Conservation (phyloP, 2,888 invertebrate species). For the Ectobius pallidus region DNA sequence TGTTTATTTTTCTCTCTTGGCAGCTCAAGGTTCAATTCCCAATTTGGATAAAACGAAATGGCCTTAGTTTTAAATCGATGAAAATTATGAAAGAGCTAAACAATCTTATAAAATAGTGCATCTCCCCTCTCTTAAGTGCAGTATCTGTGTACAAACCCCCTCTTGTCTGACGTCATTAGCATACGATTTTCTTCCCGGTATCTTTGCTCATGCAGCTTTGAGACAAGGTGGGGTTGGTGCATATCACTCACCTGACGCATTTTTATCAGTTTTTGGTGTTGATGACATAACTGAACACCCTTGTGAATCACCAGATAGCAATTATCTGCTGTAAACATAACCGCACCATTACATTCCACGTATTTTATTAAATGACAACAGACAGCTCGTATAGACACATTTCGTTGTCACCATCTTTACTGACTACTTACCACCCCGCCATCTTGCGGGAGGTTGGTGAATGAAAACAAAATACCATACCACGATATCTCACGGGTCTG, state of each 20-base stretch:
- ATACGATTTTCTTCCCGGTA: too few species aligned
- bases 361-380: constrained; percentile 40
- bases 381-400: constrained; percentile 16
- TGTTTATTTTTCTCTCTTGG: too few species aligned
- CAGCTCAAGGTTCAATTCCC: too few species aligned
- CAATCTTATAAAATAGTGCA: too few species aligned
- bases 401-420: constrained; percentile 40
- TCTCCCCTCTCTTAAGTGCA: too few species aligned
- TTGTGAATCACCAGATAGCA: constrained; percentile 47
- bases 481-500: neutral
- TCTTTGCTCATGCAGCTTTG: neutral
- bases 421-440: constrained; percentile 26
- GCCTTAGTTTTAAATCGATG: too few species aligned
- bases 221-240: constrained; percentile 38
- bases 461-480: constrained; percentile 12
- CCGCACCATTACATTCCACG: constrained; percentile 39
- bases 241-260: constrained; percentile 55
- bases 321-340: constrained; percentile 39
- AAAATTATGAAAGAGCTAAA: too few species aligned
- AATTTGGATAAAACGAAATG: too few species aligned
- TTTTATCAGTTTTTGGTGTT: constrained; percentile 56
- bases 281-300: constrained; percentile 55
- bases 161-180: too few species aligned
- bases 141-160: too few species aligned
- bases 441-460: constrained; percentile 15